Base-by-base conservation (phyloP, 2,888 invertebrate species). In the Callosobruchus maculatus region DNA sequence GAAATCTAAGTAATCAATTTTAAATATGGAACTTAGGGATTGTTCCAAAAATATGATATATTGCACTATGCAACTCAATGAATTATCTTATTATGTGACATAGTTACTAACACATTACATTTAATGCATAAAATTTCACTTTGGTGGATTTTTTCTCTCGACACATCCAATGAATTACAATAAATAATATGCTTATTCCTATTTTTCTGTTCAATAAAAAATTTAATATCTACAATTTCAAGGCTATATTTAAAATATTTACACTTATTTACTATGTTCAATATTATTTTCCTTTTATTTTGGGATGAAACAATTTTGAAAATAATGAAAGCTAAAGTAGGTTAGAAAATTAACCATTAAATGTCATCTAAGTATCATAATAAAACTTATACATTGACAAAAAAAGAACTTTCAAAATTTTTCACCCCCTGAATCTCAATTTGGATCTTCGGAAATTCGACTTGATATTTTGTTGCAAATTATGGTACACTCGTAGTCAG, bases 211-310 rank as follows among this genome's bases (percentile, higher is more conserved):
- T 79, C 80, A 82, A 81, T 82, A 82, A 84, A 82, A 85, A 85
- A 83, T 83, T 83, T 81, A 82, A 81, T 85, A 84, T 85, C 84
- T 85, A 85, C 83, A 84, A 78, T 81, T 82, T 83, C 83, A 84
- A 78, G 77, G 76, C 77, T 77, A 81, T 80, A 81, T 79, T 80
- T 79, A 79, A 78, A 75, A 78, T 83, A 82, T 81, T 77, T 82
- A 81, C 81, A 81, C 73, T 75, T 77, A 77, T 77, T 73, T 75
- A 75, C 74, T 75, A 78, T 73, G 72, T 73, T 76, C 75, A 74
- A 68, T 13, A 49, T 49, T 49, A 18, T 74, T 49, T 49, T 7
- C 7, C 26, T 26, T 26, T 26, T 20, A 68, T 68, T 68, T 68
- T 68, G 68, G 68, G 68, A 68, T 22, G n/a, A 22, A 73, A 49